A percentile compares a stretch with the other conserved stretches of the same genome.
Evolutionary conservation across 2,797 vertebrate species (phyloP).

Genomic region (Scleropages formosus): DNA sequence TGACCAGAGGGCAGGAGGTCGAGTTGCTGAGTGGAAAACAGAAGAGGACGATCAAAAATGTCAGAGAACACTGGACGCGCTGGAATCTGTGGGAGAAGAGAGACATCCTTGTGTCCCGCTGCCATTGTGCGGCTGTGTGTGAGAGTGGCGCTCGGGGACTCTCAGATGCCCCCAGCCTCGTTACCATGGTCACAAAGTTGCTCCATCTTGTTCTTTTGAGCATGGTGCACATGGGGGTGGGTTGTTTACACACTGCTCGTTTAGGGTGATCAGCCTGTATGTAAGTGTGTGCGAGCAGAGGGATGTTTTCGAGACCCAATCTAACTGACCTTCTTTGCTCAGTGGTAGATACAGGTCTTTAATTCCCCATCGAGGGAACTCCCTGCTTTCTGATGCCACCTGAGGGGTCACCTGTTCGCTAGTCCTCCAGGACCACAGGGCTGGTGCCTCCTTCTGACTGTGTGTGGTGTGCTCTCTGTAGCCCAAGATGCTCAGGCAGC

Average conservation of each 20-base stretch:
- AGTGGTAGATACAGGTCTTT: too few species aligned
- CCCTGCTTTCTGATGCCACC: too few species aligned
- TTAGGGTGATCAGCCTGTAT: not conserved
- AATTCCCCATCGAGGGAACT: too few species aligned
- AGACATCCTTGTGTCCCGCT: not conserved
- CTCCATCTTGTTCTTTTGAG: not conserved
- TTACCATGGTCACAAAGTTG: slow-evolving; percentile 3
- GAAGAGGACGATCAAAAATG: not conserved
- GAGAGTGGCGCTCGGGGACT: not conserved
- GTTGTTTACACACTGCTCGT: not conserved
- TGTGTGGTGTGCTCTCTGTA: too few species aligned
- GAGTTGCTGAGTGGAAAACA: not conserved
- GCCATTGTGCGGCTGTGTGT: not conserved
- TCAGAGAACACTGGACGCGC: not conserved
- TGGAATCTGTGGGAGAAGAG: not conserved
- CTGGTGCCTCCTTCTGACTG: too few species aligned
- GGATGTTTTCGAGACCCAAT: not conserved
- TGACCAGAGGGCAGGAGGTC: not conserved
- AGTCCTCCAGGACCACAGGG: too few species aligned
- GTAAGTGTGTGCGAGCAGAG: slow-evolving; percentile 6
- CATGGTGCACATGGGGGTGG: not conserved
- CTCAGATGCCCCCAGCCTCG: slow-evolving; percentile 11
- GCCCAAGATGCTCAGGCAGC: too few species aligned
- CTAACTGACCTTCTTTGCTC: not conserved
- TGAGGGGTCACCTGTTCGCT: too few species aligned